phyloP scores from a whole-genome alignment of 2,113 vertebrate genomes.

The Bubo blakistoni region DNA sequence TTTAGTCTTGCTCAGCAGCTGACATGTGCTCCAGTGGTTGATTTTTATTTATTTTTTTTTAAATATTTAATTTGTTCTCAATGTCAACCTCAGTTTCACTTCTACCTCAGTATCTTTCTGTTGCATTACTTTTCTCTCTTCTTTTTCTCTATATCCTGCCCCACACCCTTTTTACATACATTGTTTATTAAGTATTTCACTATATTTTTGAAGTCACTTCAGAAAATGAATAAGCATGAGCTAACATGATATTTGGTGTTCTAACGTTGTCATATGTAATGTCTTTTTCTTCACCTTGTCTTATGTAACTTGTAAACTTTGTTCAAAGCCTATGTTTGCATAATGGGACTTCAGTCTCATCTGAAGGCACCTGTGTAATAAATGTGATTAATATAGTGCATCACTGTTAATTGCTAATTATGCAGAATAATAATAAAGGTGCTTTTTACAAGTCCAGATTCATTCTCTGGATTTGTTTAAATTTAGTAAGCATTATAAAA shows the following conservation, averaged over 20 bases:
- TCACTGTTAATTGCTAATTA: neutral
- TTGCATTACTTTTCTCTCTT: neutral
- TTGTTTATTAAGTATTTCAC: neutral
- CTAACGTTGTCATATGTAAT: neutral
- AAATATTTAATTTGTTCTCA: neutral
- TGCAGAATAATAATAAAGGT: neutral
- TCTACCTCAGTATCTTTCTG: neutral
- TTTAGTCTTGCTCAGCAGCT: neutral
- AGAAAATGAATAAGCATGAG: neutral
- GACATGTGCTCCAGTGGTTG: neutral
- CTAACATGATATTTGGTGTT: neutral
- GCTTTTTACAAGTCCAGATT: neutral
- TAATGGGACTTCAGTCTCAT: neutral
- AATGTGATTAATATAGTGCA: neutral
- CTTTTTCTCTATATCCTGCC: neutral
- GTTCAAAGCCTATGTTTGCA: neutral
- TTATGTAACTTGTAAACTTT: neutral
- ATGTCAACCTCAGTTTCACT: fast-evolving
- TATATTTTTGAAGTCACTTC: neutral
- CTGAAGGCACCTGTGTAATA: neutral
- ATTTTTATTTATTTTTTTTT: too few species aligned
- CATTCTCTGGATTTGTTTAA: neutral
- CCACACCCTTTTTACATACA: neutral
- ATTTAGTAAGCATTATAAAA: slow-evolving; percentile 17
- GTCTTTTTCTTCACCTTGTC: neutral